These are phyloP conservation scores for Artemia sinica DNA, from an alignment of 2,888 invertebrate genomes.

Conservation along the genomic window DNA sequence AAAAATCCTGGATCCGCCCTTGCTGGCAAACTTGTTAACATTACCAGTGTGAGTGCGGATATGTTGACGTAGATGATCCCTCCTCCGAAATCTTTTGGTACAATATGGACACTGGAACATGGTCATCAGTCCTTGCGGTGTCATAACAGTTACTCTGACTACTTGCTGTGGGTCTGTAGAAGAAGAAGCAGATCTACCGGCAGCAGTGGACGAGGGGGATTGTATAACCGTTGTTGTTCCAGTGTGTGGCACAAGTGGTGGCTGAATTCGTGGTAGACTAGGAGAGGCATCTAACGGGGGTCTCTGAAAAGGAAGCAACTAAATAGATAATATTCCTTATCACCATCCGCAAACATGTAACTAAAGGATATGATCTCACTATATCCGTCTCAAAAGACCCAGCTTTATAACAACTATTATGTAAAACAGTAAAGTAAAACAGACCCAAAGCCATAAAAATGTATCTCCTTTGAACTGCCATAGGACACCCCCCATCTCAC, in stretches of 20 bases:
- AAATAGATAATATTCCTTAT: too few relatives aligned
- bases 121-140: slow-evolving; percentile 22
- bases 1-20: not conserved
- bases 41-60: slow-evolving; percentile 23
- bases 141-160: slow-evolving; percentile 21
- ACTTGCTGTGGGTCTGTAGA: slow-evolving; percentile 13
- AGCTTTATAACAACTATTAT: too few relatives aligned
- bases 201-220: not conserved
- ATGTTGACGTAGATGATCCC: slow-evolving; percentile 22
- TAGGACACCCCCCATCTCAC: too few relatives aligned
- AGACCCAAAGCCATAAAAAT: too few relatives aligned
- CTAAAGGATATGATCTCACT: too few relatives aligned
- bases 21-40: not conserved
- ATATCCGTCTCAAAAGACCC: too few relatives aligned
- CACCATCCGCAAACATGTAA: too few relatives aligned
- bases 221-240: slow-evolving; percentile 14
- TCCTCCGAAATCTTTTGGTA: slow-evolving; percentile 21
- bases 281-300: slow-evolving; percentile 13
- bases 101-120: slow-evolving; percentile 23
- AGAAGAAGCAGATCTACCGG: not conserved
- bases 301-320: not conserved
- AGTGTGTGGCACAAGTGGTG: slow-evolving; percentile 17
- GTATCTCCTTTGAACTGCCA: too few relatives aligned
- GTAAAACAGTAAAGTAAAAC: too few relatives aligned
- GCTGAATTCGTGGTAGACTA: slow-evolving; percentile 6